Evolutionary conservation across 2,797 vertebrate genomes (phyloP).

Genomic region (Gymnothorax reevesii): DNA sequence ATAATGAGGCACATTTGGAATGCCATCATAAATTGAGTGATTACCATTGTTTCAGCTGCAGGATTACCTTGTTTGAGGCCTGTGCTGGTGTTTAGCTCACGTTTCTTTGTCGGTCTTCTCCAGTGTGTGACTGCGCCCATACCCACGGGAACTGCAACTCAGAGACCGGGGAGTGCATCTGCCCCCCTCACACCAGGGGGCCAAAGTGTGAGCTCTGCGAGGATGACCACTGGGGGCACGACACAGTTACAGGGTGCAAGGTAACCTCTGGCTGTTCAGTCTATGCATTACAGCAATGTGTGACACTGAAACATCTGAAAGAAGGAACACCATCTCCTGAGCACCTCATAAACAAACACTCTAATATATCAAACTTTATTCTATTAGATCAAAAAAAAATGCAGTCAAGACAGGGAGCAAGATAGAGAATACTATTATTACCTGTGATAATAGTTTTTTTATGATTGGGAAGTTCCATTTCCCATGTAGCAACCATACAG

Average conservation of each 20-base stretch:
- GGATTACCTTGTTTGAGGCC: background rate
- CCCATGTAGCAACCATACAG: background rate
- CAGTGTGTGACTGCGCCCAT: slow-evolving; percentile 85
- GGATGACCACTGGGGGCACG: slow-evolving; percentile 78
- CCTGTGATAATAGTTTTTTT: too few species aligned
- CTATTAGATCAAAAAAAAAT: too few species aligned
- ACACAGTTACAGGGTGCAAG: slow-evolving; percentile 81
- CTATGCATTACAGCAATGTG: too few species aligned
- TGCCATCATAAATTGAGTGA: background rate
- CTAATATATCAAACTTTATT: too few species aligned
- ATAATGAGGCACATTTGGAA: too few species aligned
- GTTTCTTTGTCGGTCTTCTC: slow-evolving; percentile 27
- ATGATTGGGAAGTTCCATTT: background rate
- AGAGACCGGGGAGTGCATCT: slow-evolving; percentile 83
- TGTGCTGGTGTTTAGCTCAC: background rate
- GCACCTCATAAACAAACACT: too few species aligned
- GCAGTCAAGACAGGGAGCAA: too few species aligned
- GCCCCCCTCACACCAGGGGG: slow-evolving; percentile 83
- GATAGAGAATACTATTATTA: too few species aligned
- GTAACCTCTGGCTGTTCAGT: slow-evolving; percentile 60
- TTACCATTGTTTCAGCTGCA: background rate
- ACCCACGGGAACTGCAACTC: slow-evolving; percentile 85
- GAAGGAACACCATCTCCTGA: background rate
- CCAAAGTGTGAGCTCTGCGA: slow-evolving; percentile 80
- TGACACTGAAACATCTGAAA: background rate